A percentile compares a stretch with the other conserved stretches of the same genome.
Conservation (phyloP, 1,140 invertebrate genomes). For the Drosophila sproati region DNA sequence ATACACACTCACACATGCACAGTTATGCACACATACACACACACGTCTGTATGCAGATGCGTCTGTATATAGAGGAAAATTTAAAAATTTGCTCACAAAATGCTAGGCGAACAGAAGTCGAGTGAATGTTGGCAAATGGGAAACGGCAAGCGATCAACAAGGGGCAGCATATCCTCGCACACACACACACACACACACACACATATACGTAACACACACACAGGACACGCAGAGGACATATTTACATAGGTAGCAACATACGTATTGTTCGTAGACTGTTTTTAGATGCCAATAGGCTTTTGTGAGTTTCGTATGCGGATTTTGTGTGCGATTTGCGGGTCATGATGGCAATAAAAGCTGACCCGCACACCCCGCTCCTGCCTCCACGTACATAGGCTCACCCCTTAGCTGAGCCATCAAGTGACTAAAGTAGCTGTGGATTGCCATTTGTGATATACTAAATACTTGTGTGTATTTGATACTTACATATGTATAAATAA, state of each 20-base stretch:
- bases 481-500: not conserved
- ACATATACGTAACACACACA: not conserved
- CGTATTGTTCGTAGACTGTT: slow-evolving; percentile 30
- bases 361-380: not conserved
- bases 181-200: slow-evolving; percentile 1
- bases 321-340: slow-evolving; percentile 55
- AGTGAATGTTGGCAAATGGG: not conserved
- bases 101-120: slow-evolving; percentile 47
- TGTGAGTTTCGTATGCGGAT: slow-evolving; percentile 51
- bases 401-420: slow-evolving; percentile 3
- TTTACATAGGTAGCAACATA: slow-evolving; percentile 15
- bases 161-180: slow-evolving; percentile 25
- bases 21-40: not conserved
- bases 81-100: slow-evolving; percentile 58
- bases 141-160: slow-evolving; percentile 27
- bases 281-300: slow-evolving; percentile 41
- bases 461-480: slow-evolving; percentile 29
- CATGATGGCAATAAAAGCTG: slow-evolving; percentile 54
- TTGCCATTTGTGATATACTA: slow-evolving; percentile 21
- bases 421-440: slow-evolving; percentile 25
- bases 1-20: not conserved
- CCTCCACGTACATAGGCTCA: not conserved
- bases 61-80: slow-evolving; percentile 42
- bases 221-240: slow-evolving; percentile 29
- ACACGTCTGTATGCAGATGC: slow-evolving; percentile 27